These are phyloP conservation scores for Dasyprocta punctata DNA, from an alignment of 2,113 vertebrate genomes.

Conservation along the genomic window DNA sequence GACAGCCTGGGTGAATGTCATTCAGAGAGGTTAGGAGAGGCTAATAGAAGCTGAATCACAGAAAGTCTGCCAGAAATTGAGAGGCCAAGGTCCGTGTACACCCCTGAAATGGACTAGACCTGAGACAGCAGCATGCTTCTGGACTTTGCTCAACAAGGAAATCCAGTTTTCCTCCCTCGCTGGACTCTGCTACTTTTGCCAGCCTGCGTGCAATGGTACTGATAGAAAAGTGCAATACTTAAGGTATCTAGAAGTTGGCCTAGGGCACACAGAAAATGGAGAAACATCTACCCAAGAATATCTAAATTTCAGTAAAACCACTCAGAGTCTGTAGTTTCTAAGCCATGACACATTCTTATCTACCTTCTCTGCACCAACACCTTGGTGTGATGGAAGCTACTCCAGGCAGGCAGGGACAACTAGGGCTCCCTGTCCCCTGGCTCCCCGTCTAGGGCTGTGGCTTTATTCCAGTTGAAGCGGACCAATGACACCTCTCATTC, in stretches of 20 bases:
- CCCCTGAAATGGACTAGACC: not conserved
- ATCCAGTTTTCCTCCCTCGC: not conserved
- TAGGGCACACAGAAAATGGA: not conserved
- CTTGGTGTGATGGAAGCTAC: not conserved
- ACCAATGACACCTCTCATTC: not conserved
- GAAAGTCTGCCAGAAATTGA: not conserved
- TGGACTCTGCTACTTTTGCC: not conserved
- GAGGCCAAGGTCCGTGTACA: not conserved
- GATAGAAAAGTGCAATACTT: not conserved
- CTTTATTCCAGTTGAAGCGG: not conserved
- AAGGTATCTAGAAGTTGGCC: not conserved
- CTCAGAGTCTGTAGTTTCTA: not conserved
- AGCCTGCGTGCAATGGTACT: not conserved
- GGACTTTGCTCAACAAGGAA: conserved; percentile 2
- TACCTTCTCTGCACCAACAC: not conserved
- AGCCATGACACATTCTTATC: not conserved
- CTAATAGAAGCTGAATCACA: not conserved
- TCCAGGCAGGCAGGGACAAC: not conserved
- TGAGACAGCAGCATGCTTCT: not conserved
- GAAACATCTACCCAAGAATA: not conserved
- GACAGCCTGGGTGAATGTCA: not conserved
- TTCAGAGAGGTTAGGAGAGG: not conserved
- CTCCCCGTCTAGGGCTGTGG: not conserved
- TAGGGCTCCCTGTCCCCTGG: not conserved
- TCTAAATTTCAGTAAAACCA: not conserved